Base-by-base conservation (phyloP, 2,797 vertebrate species). In the Chrysocyon brachyurus region DNA sequence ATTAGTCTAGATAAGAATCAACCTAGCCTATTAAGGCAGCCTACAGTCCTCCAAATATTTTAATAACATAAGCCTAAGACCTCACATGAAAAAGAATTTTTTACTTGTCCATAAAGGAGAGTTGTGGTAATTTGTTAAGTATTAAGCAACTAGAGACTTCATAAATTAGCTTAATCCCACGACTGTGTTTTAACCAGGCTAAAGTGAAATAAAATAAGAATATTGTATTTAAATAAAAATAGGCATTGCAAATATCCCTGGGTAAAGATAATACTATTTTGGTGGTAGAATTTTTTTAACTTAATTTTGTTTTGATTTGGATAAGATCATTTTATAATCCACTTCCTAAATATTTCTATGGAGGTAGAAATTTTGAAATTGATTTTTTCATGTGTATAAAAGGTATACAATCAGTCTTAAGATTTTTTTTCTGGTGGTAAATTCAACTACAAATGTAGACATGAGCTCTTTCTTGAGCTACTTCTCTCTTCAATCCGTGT, bases 191-290 rank as follows among this genome's bases (percentile, higher is more conserved):
- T 70, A 52, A 40, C 54, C 19, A 70, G n/a, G 21, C 2, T 52
- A 78, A 78, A 70, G 15, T 56, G 61, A 54, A 70, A 77, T 61
- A 15, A 93, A 88, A 81, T 40, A 24, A 86, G 24, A 72, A 81
- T 77, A 72, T 28, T 72, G 2, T 16, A 79, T 63, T 61, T 49
- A 72, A 52, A 46, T 36, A 15, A 64, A 33, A 14, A n/a, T 22
- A 72, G 56, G 10, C 21, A 56, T 26, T 49, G 40, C 21, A n/a
- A 54, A 75, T 17, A 15, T 9, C 8, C 33, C 28, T 8, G 9
- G 15, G 15, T 57, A 56, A 33, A 56, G 12, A 40, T 21, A 26
- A 84, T 33, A 12, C 21, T 17, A 78, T 77, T 94, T 82, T 54
- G 73, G 19, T 78, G 59, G 21, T 3, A 84, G 22, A 77, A 59